Evolutionary conservation across 2,797 vertebrate species (phyloP), one percentile per base, ranked within the genome.

Genomic region (Clarias fuscus): DNA sequence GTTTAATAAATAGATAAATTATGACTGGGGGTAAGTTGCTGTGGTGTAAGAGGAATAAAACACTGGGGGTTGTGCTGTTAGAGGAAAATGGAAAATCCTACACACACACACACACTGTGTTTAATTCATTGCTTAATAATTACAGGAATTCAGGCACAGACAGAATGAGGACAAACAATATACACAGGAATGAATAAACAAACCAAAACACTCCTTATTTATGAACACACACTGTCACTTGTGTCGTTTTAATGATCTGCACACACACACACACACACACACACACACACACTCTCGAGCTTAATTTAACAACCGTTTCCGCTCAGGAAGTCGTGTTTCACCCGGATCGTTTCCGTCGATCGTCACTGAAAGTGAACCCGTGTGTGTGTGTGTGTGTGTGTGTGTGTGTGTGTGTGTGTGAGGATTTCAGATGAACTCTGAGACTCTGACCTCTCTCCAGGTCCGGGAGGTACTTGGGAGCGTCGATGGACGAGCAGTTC

Each of bases 401-500:
- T 68, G 65, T 15, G 13, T 30, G 24, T 11, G n/a, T 67, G 65
- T n/a, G 24, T 30, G n/a, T 30, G 65, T 61, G 59, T 27, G 17
- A 4, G 10, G n/a, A 5, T 78, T 6, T 33, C 2, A 4, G 75
- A 20, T 33, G 33, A 6, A 13, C 2, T 59, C 27, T 33, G n/a
- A 37, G 18, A 27, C 73, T n/a, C 89, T 88, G 58, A 99, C 98
- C 98, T 98, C 98, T 95, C 92, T 99, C 98, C 84, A 99, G 95
- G 91, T 99, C 98, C 8, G 98, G 96, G 73, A 95, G 94, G 92
- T 98, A 99, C 94, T 97, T 97, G 1, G 95, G 93, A 53, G 96
- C 92, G 18, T 94, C 97, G 0, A 99, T 98, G 90, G 98, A 98
- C 65, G 98, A 98, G 91, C 98, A 99, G 94, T 99, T 99, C 98